Percentiles rank a stretch among this genome's conserved stretches.
Conservation (phyloP, 2,797 vertebrate genomes). For the Poliocrania exsul region DNA sequence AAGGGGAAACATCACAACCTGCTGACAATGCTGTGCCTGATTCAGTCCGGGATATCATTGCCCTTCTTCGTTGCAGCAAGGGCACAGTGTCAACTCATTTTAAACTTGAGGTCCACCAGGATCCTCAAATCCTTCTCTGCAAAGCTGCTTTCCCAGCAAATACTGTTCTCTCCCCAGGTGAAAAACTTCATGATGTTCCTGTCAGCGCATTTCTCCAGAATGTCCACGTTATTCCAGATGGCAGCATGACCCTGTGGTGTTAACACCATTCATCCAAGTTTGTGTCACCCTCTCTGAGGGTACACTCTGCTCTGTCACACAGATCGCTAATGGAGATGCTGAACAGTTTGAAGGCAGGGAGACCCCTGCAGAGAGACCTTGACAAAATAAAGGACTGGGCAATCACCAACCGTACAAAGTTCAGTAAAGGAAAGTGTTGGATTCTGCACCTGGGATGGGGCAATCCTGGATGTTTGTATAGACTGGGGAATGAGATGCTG, state of each 20-base stretch:
- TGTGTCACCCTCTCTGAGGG: no score
- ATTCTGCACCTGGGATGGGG: background rate
- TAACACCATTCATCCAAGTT: background rate
- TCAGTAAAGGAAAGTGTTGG: background rate
- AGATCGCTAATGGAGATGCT: background rate
- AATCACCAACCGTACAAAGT: background rate
- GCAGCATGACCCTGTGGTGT: background rate
- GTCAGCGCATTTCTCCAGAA: background rate
- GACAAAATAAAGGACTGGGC: background rate
- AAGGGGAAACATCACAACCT: background rate
- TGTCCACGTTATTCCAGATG: background rate
- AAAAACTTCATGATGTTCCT: background rate
- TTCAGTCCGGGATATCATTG: rapidly evolving
- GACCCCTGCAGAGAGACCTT: background rate
- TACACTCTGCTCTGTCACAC: background rate
- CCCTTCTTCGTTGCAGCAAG: no score
- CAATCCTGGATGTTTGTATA: background rate
- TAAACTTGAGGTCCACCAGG: background rate
- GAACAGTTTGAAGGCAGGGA: background rate
- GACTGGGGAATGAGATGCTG: background rate
- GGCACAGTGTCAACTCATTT: background rate
- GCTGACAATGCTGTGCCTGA: background rate
- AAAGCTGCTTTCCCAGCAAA: background rate
- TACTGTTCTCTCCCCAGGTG: background rate
- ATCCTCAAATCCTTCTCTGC: background rate